These are phyloP conservation scores for Brachyalestes nurse DNA, from an alignment of 2,797 vertebrate genomes.

Conservation along the genomic window DNA sequence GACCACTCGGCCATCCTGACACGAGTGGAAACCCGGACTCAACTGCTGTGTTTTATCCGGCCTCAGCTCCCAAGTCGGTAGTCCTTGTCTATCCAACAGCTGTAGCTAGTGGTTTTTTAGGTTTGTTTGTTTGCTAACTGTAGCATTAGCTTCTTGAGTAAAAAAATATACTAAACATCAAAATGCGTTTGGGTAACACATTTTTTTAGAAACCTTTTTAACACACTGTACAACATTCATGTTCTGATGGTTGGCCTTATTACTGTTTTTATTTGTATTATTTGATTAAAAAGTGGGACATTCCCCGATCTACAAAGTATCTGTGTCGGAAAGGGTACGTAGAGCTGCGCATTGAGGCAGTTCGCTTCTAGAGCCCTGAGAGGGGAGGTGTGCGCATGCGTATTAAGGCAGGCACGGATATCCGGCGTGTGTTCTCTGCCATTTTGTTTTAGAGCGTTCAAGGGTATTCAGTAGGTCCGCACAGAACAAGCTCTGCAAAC, in stretches of 20 bases:
- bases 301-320: neutral
- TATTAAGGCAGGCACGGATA: neutral
- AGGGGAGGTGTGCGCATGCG: slow-evolving; percentile 44
- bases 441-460: slow-evolving; percentile 74
- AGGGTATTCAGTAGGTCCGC: slow-evolving; percentile 71
- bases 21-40: accelerated
- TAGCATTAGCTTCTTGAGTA: neutral
- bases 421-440: slow-evolving; percentile 54
- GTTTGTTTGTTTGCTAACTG: too few relatives aligned
- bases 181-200: too few relatives aligned
- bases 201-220: neutral
- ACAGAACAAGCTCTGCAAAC: neutral
- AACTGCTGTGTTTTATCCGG: accelerated
- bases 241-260: too few relatives aligned
- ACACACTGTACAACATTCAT: neutral
- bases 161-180: too few relatives aligned
- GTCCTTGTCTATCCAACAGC: neutral
- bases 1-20: slow-evolving; percentile 88
- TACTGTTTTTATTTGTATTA: neutral
- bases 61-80: too few relatives aligned
- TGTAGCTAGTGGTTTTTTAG: neutral
- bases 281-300: neutral
- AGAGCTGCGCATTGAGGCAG: neutral
- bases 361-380: neutral
- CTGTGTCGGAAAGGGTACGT: neutral